Conservation (phyloP, 2,113 vertebrate species). For the Phycodurus eques region DNA sequence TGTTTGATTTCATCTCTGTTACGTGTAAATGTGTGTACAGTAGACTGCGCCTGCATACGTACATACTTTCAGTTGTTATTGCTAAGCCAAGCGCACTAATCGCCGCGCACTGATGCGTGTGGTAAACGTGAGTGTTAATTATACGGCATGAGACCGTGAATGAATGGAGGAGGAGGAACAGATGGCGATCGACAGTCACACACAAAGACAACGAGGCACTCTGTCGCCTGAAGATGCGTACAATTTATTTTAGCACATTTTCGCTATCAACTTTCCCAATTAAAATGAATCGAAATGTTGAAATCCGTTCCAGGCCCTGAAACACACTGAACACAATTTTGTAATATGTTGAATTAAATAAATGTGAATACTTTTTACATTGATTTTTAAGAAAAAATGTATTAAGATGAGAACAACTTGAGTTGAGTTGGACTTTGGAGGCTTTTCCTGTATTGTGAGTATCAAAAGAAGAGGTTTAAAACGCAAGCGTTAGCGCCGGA, state of each 20-base stretch:
- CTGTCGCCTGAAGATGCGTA: background rate
- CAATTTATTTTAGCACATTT: background rate
- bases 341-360: no score
- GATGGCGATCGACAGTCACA: background rate
- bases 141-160: background rate
- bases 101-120: background rate
- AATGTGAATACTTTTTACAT: no score
- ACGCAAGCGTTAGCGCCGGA: background rate
- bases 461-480: background rate
- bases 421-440: background rate
- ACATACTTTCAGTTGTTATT: background rate
- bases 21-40: background rate
- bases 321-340: no score
- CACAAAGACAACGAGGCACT: background rate
- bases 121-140: slow-evolving; percentile 4
- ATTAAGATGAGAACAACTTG: background rate
- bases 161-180: background rate
- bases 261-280: no score
- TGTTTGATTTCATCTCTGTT: background rate
- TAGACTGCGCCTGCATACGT: background rate
- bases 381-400: background rate
- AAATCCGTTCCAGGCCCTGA: no score
- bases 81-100: slow-evolving; percentile 8
- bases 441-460: background rate
- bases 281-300: no score